phyloP scores from a whole-genome alignment of 2,888 invertebrate genomes.

The Ctenicera cuprea region DNA sequence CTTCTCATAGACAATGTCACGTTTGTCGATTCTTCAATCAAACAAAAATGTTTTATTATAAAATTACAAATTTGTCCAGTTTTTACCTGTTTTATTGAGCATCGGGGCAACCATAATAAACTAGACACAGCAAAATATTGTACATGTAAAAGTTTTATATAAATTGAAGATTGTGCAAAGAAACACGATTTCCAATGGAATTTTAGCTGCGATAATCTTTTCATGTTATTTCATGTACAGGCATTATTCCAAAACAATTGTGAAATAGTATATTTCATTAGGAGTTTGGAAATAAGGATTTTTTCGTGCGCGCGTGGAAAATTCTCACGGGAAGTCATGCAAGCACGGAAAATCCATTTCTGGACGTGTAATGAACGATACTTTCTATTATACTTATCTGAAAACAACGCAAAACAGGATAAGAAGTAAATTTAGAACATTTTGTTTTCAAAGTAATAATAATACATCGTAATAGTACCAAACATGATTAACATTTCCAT shows the following conservation, averaged over 20 bases:
- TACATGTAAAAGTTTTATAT: conserved; percentile 58
- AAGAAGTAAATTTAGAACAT: too few relatives aligned
- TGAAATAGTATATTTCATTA: too few relatives aligned
- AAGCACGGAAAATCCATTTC: too few relatives aligned
- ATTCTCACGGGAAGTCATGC: too few relatives aligned
- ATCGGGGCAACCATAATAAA: conserved; percentile 62
- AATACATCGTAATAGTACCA: too few relatives aligned
- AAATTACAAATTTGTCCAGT: background rate
- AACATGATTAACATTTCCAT: too few relatives aligned
- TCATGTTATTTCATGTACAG: conserved; percentile 38
- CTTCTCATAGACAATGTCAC: conserved; percentile 54
- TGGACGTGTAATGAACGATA: too few relatives aligned
- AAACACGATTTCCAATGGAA: conserved; percentile 48
- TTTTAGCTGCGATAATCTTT: conserved; percentile 31
- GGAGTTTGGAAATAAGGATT: too few relatives aligned
- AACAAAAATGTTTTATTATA: conserved; percentile 34
- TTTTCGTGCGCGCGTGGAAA: too few relatives aligned
- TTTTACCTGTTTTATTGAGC: conserved; percentile 64
- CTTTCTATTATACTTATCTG: too few relatives aligned
- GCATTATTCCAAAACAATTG: conserved; percentile 48
- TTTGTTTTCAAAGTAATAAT: too few relatives aligned
- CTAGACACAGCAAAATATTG: conserved; percentile 62
- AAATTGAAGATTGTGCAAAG: conserved; percentile 52
- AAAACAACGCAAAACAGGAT: too few relatives aligned
- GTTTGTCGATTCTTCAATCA: conserved; percentile 62